Evolutionary conservation across 2,888 invertebrate species (phyloP).

Genomic region (Heliothis peltigera): DNA sequence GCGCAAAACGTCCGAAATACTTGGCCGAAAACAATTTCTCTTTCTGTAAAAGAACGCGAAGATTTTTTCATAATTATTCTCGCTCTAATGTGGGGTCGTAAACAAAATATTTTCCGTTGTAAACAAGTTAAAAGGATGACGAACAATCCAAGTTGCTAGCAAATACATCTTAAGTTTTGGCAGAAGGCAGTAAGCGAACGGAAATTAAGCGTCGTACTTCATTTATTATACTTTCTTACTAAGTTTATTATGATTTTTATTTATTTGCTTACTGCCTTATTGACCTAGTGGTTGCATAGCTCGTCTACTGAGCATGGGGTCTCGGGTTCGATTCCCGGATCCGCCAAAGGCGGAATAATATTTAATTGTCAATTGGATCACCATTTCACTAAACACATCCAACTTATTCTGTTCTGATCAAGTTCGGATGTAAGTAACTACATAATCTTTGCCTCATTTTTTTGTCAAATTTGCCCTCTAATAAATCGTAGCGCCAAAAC

Average conservation of each 20-base stretch:
- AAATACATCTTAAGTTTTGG: constrained; percentile 50
- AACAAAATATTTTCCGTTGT: constrained; percentile 60
- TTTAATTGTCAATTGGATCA: too few species aligned
- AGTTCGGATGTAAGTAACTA: too few species aligned
- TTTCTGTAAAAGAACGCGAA: constrained; percentile 29
- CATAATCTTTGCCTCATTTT: neutral
- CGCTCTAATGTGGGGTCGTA: constrained; percentile 33
- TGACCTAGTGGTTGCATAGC: too few species aligned
- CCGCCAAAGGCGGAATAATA: too few species aligned
- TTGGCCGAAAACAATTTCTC: constrained; percentile 38
- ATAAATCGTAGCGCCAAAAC: constrained; percentile 33
- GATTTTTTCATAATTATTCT: constrained; percentile 38
- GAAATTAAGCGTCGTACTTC: constrained; percentile 80
- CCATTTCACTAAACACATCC: too few species aligned
- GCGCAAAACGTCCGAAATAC: constrained; percentile 26
- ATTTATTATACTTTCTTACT: constrained; percentile 77
- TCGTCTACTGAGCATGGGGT: too few species aligned
- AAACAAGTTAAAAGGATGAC: constrained; percentile 73
- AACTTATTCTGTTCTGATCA: too few species aligned
- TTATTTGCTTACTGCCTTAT: too few species aligned
- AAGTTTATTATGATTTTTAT: too few species aligned
- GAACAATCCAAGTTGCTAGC: constrained; percentile 78
- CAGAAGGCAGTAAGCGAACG: constrained; percentile 64
- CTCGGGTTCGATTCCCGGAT: too few species aligned
- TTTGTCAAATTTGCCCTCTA: neutral